Base-by-base conservation (phyloP, 2,888 invertebrate genomes). In the Eupithecia exiguata region DNA sequence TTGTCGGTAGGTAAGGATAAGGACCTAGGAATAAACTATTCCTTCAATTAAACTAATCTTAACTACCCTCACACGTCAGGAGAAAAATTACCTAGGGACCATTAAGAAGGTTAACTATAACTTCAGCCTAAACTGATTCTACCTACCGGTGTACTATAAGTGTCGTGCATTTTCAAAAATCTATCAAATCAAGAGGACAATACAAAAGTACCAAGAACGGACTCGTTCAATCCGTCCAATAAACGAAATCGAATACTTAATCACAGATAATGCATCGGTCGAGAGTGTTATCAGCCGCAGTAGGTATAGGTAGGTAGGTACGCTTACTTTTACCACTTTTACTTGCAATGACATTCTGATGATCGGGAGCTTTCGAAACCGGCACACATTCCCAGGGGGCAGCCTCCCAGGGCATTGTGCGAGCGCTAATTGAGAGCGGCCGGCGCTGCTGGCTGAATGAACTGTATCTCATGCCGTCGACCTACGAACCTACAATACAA, bases 401-500 rank as follows among this genome's bases (percentile, higher is more conserved):
- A 25, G 79, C 82, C 85, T 82, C 81, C 83, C 80, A 53, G 83
- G 82, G 78, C 80, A 71, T 72, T 69, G 84, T 82, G 84, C 83
- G 84, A 84, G 85, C 21, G 49, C 81, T 89, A 89, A 89, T 88
- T 89, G 82, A 82, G 82, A 82, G 80, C 80, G 80, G 83, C 69
- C 83, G 79, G 81, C 75, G 82, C 30, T 1, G 30, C 30, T 30
- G 30, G 30, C 82, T 71, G 73, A 73, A 69, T 70, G 75, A 70
- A 73, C 78, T 81, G 81, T 81, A 83, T 80, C 84, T 84, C 85
- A 86, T 88, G 90, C 89, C 91, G 91, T 86, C 90, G 92, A 91
- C 92, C 92, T 91, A 89, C 91, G 92, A 91, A 90, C 91, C 75
- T 84, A 82, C 86, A 89, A 88, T 87, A 85, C 86, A 82, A 88